Evolutionary conservation across 2,888 invertebrate genomes (phyloP).

Genomic region (Amiota communis): DNA sequence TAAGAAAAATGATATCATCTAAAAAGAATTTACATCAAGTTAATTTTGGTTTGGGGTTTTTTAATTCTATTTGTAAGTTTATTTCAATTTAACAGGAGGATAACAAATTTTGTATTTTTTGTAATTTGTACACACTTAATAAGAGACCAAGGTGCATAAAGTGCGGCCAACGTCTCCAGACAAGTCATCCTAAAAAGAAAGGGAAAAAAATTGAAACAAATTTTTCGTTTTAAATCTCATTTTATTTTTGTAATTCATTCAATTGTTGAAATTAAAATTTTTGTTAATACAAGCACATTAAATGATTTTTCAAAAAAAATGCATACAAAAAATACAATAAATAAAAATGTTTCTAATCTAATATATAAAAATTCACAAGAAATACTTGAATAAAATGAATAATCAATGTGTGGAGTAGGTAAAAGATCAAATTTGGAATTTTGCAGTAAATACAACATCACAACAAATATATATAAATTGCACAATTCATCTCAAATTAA

Average conservation of each 20-base stretch:
- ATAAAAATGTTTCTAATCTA: conserved; percentile 29
- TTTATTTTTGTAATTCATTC: conserved; percentile 9
- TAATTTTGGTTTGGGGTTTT: no score
- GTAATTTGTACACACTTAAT: conserved; percentile 44
- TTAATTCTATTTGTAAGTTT: no score
- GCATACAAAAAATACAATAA: conserved; percentile 41
- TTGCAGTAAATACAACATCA: conserved; percentile 24
- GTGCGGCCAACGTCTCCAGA: conserved; percentile 81
- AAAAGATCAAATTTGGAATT: conserved; percentile 13
- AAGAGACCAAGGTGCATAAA: conserved; percentile 74
- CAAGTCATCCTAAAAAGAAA: conserved; percentile 77
- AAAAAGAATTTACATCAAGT: no score
- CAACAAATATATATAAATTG: conserved; percentile 14
- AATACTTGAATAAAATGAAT: conserved; percentile 45
- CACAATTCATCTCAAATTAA: conserved; percentile 1
- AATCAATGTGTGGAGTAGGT: neutral
- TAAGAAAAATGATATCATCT: no score
- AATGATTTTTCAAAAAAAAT: conserved; percentile 21
- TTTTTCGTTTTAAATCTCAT: conserved; percentile 37
- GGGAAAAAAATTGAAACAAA: conserved; percentile 38
- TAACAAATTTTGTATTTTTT: no score
- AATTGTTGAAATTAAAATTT: no score
- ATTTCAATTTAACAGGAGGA: no score
- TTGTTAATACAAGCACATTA: conserved; percentile 53
- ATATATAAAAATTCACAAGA: conserved; percentile 54